Base-by-base conservation (phyloP, 2,113 vertebrate species). In the Siniperca chuatsi region DNA sequence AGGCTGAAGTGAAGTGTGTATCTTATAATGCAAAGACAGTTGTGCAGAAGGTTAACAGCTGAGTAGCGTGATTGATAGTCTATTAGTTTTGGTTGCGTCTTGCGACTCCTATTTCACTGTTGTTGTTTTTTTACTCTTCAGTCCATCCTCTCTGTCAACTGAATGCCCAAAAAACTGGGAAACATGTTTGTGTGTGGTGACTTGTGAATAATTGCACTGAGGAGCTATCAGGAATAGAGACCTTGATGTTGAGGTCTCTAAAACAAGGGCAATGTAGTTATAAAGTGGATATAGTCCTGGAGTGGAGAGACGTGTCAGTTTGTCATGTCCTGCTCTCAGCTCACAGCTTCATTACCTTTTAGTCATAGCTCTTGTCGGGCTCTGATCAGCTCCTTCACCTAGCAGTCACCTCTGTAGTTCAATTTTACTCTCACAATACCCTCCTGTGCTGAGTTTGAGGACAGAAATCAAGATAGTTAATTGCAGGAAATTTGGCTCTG, bases 261-360 rank as follows among this genome's bases (percentile, higher is more conserved):
- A 84, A 83, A 78, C 42, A 37, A 69, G 54, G 57, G 48, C 33
- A 67, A 44, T 1, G 50, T 33, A 23, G 73, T 78, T 70, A 71
- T 61, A 33, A 71, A 85, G 65, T 23, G 62, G 61, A 78, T 70
- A 25, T 23, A 52, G 37, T 83, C 50, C 82, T 65, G 42, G 55
- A 62, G 58, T 29, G 29, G 10, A 44, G 75, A 76, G 55, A 60
- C 48, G 29, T 76, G 67, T 77, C 71, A 77, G 81, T 80, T 80
- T 78, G 75, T 83, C 88, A 80, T 68, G 57, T 83, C 81, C 73
- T 66, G 21, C 60, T 77, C 78, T 29, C 52, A 4, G 67, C 82
- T 87, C 72, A 37, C 57, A 35, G 75, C 84, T 79, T 87, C 75
- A 87, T 89, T 87, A 86, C 74, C 74, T 87, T 82, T 87, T 44